Evolutionary conservation across 2,888 invertebrate species (phyloP).

Genomic region (Drosophila eohydei): DNA sequence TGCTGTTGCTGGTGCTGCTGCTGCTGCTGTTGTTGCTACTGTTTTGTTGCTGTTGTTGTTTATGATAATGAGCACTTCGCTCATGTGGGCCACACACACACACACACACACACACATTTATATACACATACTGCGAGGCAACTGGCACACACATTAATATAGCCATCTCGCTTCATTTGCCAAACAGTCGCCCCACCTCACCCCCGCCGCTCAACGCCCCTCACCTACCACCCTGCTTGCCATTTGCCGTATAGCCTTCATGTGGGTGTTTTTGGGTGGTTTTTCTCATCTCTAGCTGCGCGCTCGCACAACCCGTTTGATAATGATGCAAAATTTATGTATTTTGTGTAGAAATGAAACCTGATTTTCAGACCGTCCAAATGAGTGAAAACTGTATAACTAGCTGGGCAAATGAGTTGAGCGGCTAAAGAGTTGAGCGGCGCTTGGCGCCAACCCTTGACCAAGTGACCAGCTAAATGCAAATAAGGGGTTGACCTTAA

Average conservation of each 20-base stretch:
- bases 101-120: conserved; percentile 26
- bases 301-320: conserved; percentile 62
- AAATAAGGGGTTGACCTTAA: conserved; percentile 42
- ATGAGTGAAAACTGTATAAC: conserved; percentile 61
- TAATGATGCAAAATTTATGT: conserved; percentile 83
- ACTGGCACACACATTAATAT: conserved; percentile 64
- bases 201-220: too few relatives aligned
- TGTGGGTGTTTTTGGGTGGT: conserved; percentile 56
- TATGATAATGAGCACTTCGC: conserved; percentile 80
- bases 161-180: conserved; percentile 82
- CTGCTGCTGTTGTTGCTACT: conserved; percentile 38
- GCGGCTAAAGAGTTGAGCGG: conserved; percentile 24
- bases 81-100: conserved; percentile 68
- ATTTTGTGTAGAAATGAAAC: conserved; percentile 83
- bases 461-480: conserved; percentile 53
- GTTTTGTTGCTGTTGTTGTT: conserved; percentile 66
- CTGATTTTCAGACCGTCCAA: conserved; percentile 72
- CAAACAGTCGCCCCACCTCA: conserved; percentile 42
- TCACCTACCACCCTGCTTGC: background rate
- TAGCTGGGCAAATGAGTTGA: conserved; percentile 12
- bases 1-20: conserved; percentile 44
- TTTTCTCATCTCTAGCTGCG: conserved; percentile 47
- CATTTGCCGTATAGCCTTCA: background rate
- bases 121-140: conserved; percentile 14
- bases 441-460: conserved; percentile 52